A percentile compares a stretch with the other conserved stretches of the same genome.
Conservation (phyloP, 2,888 invertebrate genomes). For the Drymonia ruficornis region DNA sequence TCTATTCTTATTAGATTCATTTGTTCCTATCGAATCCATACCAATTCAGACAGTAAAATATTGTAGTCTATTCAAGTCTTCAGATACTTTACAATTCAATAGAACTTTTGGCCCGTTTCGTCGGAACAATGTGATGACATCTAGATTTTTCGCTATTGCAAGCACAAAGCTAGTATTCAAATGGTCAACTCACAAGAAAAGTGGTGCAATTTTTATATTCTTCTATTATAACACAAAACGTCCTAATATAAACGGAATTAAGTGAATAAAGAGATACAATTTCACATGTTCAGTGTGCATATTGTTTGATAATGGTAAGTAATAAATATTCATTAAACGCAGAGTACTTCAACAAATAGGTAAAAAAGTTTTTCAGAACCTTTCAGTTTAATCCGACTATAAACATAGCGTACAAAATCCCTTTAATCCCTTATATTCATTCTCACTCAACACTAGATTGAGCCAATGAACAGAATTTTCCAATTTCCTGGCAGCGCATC, state of each 20-base stretch:
- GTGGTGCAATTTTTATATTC: constrained; percentile 4
- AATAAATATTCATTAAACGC: no score
- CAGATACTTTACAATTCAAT: constrained; percentile 17
- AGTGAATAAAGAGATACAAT: not conserved
- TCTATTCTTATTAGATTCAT: constrained; percentile 9
- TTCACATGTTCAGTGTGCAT: not conserved
- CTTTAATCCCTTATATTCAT: no score
- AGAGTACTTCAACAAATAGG: no score
- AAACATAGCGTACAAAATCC: not conserved
- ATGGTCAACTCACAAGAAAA: constrained; percentile 14
- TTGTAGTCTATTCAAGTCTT: constrained; percentile 22
- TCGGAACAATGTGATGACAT: constrained; percentile 16
- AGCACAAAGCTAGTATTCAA: constrained; percentile 10
- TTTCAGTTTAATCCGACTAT: not conserved
- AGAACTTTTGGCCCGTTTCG: constrained; percentile 16
- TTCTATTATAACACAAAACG: not conserved
- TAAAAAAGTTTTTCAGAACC: not conserved
- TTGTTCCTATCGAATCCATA: constrained; percentile 15
- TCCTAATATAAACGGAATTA: not conserved
- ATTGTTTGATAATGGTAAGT: no score
- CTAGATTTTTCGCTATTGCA: constrained; percentile 22
- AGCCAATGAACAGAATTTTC: constrained; percentile 38
- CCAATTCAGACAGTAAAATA: constrained; percentile 17
- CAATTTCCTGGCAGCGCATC: constrained; percentile 36
- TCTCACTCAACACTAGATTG: constrained; percentile 17